These are phyloP conservation scores for Drosophila neonasuta DNA, from an alignment of 2,888 invertebrate genomes.

Conservation along the genomic window DNA sequence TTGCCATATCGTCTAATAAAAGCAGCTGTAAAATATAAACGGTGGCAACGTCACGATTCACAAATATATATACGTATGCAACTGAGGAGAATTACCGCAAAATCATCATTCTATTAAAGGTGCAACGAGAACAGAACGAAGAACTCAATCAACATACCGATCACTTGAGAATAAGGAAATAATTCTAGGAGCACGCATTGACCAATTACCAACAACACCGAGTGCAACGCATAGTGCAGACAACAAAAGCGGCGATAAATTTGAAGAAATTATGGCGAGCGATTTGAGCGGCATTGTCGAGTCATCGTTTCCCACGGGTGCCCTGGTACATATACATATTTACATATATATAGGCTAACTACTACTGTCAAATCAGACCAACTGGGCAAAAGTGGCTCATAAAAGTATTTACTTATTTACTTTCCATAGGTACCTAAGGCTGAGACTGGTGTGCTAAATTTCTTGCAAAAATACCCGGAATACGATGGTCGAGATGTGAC, in stretches of 20 bases:
- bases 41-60: constrained; percentile 35
- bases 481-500: constrained; percentile 95
- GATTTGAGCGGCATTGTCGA: constrained; percentile 82
- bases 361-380: not conserved
- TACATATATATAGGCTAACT: constrained; percentile 76
- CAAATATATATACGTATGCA: constrained; percentile 50
- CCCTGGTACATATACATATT: constrained; percentile 84
- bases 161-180: constrained; percentile 14
- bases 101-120: constrained; percentile 59
- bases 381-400: not conserved
- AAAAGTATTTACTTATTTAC: not conserved
- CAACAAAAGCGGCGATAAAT: constrained; percentile 31
- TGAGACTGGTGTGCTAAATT: constrained; percentile 94
- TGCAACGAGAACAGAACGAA: constrained; percentile 26
- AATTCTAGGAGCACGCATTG: constrained; percentile 26
- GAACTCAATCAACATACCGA: constrained; percentile 28
- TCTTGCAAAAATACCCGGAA: constrained; percentile 92
- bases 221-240: constrained; percentile 22
- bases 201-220: constrained; percentile 26
- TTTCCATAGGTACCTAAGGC: constrained; percentile 87
- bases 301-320: constrained; percentile 90
- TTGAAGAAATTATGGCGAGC: constrained; percentile 59
- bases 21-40: constrained; percentile 35
- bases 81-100: constrained; percentile 51
- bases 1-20: constrained; percentile 9